Evolutionary conservation across 2,888 invertebrate species (phyloP), one percentile per base, ranked within the genome.

Genomic region (Entomobrya proxima): DNA sequence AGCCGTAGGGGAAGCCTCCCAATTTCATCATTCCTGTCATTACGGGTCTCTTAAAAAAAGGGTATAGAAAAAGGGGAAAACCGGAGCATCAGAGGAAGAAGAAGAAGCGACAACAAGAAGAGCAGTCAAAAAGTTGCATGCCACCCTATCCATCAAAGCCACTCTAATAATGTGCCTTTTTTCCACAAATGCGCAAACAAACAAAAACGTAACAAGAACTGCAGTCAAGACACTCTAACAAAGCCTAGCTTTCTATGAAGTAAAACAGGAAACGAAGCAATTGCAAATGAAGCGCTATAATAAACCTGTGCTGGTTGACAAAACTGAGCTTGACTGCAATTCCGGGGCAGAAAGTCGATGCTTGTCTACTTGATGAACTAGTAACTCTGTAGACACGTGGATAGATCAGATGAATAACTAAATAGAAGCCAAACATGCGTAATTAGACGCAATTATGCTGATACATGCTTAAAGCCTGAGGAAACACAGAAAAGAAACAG

Each of bases 1-100:
- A 67, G 79, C 79, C 79, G 50, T 79, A 30, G 64, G 79, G 79
- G 79, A 67, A 79, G 67, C 61, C 44, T 67, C 67, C 79, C 79
- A 79, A 69, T 79, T 79, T 79, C 79, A 79, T 50, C 69, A 37
- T 55, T 55, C n/a, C 78, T 52, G 35, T 44, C 77, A 78, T 72
- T 61, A 61, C 72, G 55, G 40, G 55, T 79, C 64, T 9, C 27
- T 27, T 47, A 27, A 30, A 15, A 47, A 27, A 24, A 24, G 47
- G n/a, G 21, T 11, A 40, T 55, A 21, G 35, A 72, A 72, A 80
- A 32, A 18, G 18, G 58, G 15, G 40, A 80, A n/a, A n/a, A 37
- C 13, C 27, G 11, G 72, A 50, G 37, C 11, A 55, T 52, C 21
- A 44, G 9, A 72, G 30, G 9, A 13, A 67, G 13, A 40, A 30